phyloP scores from a whole-genome alignment of 2,113 vertebrate species.

The Kryptolebias marmoratus region DNA sequence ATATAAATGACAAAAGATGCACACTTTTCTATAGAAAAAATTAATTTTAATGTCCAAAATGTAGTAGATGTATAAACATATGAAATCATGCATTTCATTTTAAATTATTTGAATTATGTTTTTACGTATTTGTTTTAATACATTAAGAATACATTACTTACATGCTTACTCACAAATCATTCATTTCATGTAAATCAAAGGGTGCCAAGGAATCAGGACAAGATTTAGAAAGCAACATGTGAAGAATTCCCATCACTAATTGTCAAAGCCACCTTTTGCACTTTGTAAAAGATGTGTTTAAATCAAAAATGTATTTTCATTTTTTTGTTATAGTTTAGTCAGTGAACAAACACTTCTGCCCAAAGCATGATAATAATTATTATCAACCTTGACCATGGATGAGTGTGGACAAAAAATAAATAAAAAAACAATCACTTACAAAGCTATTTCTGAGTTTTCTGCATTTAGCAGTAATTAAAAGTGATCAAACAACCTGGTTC shows the following conservation, averaged over 20 bases:
- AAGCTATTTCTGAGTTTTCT: neutral
- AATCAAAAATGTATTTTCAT: neutral
- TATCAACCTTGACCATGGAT: neutral
- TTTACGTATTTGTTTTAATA: too few species aligned
- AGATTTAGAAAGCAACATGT: constrained; percentile 19
- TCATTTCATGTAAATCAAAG: constrained; percentile 11
- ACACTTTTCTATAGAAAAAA: too few species aligned
- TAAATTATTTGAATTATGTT: too few species aligned
- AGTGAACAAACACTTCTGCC: neutral
- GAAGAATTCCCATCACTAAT: neutral
- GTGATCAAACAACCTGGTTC: neutral
- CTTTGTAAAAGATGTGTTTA: neutral
- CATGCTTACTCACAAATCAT: neutral
- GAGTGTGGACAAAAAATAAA: neutral
- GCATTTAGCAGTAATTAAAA: neutral
- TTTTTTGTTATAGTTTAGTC: neutral
- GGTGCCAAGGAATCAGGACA: constrained; percentile 9
- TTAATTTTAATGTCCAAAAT: too few species aligned
- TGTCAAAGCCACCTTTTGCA: constrained; percentile 10
- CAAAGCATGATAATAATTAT: neutral
- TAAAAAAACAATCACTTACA: neutral
- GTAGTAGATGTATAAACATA: too few species aligned
- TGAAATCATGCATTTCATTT: too few species aligned
- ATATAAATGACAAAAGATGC: too few species aligned
- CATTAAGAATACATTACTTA: too few species aligned